Evolutionary conservation across 2,888 invertebrate genomes (phyloP).

Genomic region (Drosophila fulvimacula): DNA sequence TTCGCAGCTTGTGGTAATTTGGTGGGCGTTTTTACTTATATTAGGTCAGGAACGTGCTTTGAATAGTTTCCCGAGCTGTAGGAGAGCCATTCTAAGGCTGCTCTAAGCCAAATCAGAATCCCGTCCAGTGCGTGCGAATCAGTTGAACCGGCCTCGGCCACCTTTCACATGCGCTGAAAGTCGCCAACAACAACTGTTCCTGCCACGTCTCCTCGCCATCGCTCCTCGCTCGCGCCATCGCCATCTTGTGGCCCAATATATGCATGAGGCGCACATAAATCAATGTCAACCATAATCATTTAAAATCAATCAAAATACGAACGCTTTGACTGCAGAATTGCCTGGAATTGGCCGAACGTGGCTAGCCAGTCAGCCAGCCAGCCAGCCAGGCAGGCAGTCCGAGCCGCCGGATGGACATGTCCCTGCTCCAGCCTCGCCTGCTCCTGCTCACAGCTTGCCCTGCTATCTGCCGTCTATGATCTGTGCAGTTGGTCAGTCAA

Average conservation of each 20-base stretch:
- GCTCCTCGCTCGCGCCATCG: slow-evolving; percentile 46
- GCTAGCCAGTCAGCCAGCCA: slow-evolving; percentile 30
- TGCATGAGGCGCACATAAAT: slow-evolving; percentile 83
- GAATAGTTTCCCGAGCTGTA: slow-evolving; percentile 65
- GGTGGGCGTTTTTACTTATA: slow-evolving; percentile 83
- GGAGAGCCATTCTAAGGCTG: slow-evolving; percentile 52
- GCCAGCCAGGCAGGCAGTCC: slow-evolving; percentile 34
- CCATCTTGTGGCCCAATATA: slow-evolving; percentile 82
- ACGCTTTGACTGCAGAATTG: slow-evolving; percentile 82
- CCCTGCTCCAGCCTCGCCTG: slow-evolving; percentile 19
- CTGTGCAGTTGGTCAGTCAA: slow-evolving; percentile 76
- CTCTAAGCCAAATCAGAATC: slow-evolving; percentile 73
- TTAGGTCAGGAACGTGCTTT: slow-evolving; percentile 84
- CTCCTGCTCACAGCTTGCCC: slow-evolving; percentile 40
- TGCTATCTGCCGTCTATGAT: slow-evolving; percentile 83
- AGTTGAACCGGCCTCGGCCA: slow-evolving; percentile 54
- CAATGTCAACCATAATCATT: slow-evolving; percentile 84
- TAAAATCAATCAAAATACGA: slow-evolving; percentile 85
- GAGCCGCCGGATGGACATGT: slow-evolving; percentile 60
- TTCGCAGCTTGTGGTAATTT: slow-evolving; percentile 83
- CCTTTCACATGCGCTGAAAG: slow-evolving; percentile 60
- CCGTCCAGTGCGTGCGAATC: slow-evolving; percentile 68
- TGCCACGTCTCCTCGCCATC: slow-evolving; percentile 3
- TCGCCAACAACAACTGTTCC: slow-evolving; percentile 39
- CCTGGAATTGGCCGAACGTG: slow-evolving; percentile 82